Conservation (phyloP, 2,797 vertebrate genomes). For the Xenops minutus region DNA sequence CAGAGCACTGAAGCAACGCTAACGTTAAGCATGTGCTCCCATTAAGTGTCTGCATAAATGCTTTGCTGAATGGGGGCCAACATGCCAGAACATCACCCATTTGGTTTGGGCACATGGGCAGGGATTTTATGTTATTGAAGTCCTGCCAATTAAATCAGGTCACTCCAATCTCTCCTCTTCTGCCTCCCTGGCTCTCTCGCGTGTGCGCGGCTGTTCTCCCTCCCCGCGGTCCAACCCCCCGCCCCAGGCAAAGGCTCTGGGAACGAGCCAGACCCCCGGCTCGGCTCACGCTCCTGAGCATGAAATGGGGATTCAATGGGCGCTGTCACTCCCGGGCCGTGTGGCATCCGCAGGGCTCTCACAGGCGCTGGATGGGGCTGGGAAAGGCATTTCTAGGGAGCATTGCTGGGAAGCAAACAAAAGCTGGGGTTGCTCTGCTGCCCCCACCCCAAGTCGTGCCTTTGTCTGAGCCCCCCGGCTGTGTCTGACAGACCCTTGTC, state of each 20-base stretch:
- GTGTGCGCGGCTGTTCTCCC: not conserved
- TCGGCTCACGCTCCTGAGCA: not conserved
- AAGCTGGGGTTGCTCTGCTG: not conserved
- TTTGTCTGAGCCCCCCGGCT: not conserved
- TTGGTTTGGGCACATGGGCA: conserved; percentile 18
- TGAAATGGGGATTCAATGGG: not conserved
- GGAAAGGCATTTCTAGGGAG: not conserved
- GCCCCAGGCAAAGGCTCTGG: conserved; percentile 1
- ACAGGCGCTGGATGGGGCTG: not conserved
- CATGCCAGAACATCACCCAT: conserved; percentile 9
- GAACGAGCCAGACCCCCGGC: not conserved
- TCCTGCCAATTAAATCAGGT: conserved; percentile 66
- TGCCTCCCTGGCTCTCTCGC: not conserved
- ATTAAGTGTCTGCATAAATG: not conserved
- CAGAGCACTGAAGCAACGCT: not conserved
- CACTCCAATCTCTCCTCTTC: not conserved
- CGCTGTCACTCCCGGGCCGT: not conserved
- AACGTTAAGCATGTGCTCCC: not conserved
- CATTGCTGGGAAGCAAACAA: not conserved
- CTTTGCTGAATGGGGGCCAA: not conserved
- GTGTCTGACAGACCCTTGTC: not conserved
- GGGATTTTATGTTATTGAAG: conserved; percentile 26
- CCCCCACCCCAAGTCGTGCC: not conserved
- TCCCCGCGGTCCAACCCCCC: not conserved
- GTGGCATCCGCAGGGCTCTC: not conserved